phyloP scores from a whole-genome alignment of 2,888 invertebrate genomes.

The Stenoptilia bipunctidactyla region DNA sequence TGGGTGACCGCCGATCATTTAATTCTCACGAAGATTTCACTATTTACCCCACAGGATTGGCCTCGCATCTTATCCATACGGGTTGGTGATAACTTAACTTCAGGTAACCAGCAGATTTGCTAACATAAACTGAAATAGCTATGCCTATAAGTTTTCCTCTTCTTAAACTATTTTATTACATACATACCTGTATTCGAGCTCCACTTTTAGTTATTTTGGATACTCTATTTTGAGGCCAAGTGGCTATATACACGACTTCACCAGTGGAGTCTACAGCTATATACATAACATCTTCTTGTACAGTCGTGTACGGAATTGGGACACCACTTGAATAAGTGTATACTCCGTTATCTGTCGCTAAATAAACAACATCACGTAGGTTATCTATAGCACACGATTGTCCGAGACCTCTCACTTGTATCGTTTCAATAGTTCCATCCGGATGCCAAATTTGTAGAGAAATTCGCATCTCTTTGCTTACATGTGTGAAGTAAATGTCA shows the following conservation, averaged over 20 bases:
- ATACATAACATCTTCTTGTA: slow-evolving; percentile 61
- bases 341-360: slow-evolving; percentile 60
- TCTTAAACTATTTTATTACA: too few relatives aligned
- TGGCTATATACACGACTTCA: slow-evolving; percentile 44
- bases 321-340: slow-evolving; percentile 51
- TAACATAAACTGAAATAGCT: too few relatives aligned
- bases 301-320: slow-evolving; percentile 39
- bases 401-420: slow-evolving; percentile 50
- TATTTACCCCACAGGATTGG: too few relatives aligned
- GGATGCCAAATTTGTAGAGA: slow-evolving; percentile 38
- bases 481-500: slow-evolving; percentile 47
- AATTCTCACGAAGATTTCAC: too few relatives aligned
- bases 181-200: slow-evolving; percentile 6
- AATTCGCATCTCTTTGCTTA: slow-evolving; percentile 58
- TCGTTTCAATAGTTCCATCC: slow-evolving; percentile 34
- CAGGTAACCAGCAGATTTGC: too few relatives aligned
- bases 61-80: too few relatives aligned
- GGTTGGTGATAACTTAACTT: too few relatives aligned
- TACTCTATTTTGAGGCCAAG: slow-evolving; percentile 59
- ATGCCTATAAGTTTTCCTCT: too few relatives aligned
- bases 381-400: slow-evolving; percentile 59
- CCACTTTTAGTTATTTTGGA: slow-evolving; percentile 47
- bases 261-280: slow-evolving; percentile 45
- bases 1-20: too few relatives aligned
- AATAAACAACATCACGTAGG: slow-evolving; percentile 53